Evolutionary conservation across 2,797 vertebrate genomes (phyloP).

Genomic region (Gambusia yucatana): DNA sequence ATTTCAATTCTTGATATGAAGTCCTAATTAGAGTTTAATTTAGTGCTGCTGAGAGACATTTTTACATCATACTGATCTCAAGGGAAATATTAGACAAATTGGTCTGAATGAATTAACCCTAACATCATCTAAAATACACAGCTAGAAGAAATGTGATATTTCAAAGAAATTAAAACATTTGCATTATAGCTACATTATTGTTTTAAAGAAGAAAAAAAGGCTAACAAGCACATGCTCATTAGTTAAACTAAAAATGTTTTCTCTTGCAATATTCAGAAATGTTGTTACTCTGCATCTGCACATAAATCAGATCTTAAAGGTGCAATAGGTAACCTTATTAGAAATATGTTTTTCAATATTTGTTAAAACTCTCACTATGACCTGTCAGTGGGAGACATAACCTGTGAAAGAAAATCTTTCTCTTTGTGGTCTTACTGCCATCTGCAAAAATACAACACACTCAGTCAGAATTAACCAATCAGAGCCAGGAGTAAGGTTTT

Average conservation of each 20-base stretch:
- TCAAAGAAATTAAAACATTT: neutral
- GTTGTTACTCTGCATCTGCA: neutral
- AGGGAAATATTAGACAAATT: conserved; percentile 65
- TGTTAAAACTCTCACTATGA: too few relatives aligned
- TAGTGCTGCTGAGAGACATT: conserved; percentile 59
- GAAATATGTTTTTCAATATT: too few relatives aligned
- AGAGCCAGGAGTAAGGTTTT: too few relatives aligned
- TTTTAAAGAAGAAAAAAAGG: neutral
- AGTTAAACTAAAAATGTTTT: neutral
- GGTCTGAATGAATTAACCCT: conserved; percentile 40
- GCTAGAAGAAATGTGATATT: conserved; percentile 3
- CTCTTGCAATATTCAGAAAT: too few relatives aligned
- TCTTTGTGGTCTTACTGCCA: too few relatives aligned
- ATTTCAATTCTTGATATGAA: conserved; percentile 48
- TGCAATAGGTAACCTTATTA: neutral
- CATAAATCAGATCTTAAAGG: neutral
- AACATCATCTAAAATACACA: conserved; percentile 30
- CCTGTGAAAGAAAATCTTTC: too few relatives aligned
- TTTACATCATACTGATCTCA: conserved; percentile 70
- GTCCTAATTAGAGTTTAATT: conserved; percentile 26
- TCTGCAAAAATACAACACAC: too few relatives aligned
- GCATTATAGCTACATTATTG: neutral
- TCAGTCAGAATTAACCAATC: too few relatives aligned
- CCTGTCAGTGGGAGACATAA: neutral
- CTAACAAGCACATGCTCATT: neutral